Base-by-base conservation (phyloP, 2,113 vertebrate species). In the Pelobates fuscus region DNA sequence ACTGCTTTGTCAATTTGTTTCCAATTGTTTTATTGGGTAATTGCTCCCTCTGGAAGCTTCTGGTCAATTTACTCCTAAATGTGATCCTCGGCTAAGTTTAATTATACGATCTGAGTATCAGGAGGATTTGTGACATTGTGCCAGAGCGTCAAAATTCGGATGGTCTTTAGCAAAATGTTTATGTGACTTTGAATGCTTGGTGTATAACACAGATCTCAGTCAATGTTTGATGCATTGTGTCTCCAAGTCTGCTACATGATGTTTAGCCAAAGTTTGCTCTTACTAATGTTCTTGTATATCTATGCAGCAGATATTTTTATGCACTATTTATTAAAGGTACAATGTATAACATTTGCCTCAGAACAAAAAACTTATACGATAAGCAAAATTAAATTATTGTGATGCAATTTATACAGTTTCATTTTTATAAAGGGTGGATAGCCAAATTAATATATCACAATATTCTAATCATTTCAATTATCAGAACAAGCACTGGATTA, bases 1-100 rank as follows among this genome's bases (percentile, higher is more conserved):
- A 91, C 89, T 91, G 95, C 94, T 98, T 90, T 91, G 92, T 97
- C 95, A 96, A 93, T 79, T 91, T 83, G 85, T 82, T 86, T 78
- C 88, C 88, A 91, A 90, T 89, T 90, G 93, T 92, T 93, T 93
- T 21, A 92, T 91, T 88, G 86, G 90, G 86, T 89, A 92, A 87
- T 87, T 91, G 57, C 87, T 92, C 83, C 71, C 86, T 81, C 52
- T 75, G 58, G 62, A 77, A 61, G 73, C 65, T 77, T 77, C 73
- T 61, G 73, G 73, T 77, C 65, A 77, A 77, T 68, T 77, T 68
- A 67, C 60, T 77, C 65, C 65, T 67, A 77, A 77, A 77, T 77
- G 57, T 24, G 64, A 60, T 76, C 72, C 72, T 67, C 23, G 57
- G 63, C 62, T 41, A 66, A 75, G 29, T 75, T 75, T 59, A 75